A percentile compares a stretch with the other conserved stretches of the same genome.
phyloP scores from a whole-genome alignment of 2,113 vertebrate genomes.

The Amazona vittata region DNA sequence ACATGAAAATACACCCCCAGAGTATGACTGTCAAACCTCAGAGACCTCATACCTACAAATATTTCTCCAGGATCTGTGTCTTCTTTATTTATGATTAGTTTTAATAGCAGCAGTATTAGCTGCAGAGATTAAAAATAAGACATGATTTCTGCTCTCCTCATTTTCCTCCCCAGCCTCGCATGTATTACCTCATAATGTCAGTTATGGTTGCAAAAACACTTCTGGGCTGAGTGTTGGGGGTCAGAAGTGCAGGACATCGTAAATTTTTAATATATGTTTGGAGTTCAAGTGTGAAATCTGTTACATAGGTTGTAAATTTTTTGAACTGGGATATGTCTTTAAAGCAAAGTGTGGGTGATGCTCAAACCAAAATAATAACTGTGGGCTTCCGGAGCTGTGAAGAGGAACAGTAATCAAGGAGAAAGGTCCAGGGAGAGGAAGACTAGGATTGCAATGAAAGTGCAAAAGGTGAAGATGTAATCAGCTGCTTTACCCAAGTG shows the following conservation, averaged over 20 bases:
- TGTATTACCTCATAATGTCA: constrained; percentile 22
- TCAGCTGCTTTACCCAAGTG: constrained; percentile 50
- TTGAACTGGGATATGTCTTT: constrained; percentile 4
- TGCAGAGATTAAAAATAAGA: background rate
- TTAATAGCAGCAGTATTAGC: background rate
- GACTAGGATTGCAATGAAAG: background rate
- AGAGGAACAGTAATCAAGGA: constrained; percentile 36
- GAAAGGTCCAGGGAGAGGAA: background rate
- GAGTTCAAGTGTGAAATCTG: constrained; percentile 62
- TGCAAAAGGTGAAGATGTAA: constrained; percentile 51
- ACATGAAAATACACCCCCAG: background rate
- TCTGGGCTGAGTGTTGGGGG: background rate
- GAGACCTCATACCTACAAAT: background rate
- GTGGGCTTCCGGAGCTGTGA: background rate
- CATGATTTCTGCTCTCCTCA: background rate
- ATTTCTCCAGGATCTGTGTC: background rate
- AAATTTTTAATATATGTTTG: constrained; percentile 52
- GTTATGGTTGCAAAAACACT: background rate
- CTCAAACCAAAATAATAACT: background rate
- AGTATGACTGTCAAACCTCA: background rate
- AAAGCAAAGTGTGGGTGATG: background rate
- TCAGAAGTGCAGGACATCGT: constrained; percentile 17
- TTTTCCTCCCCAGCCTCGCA: background rate
- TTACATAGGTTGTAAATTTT: constrained; percentile 48
- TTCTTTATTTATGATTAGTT: background rate